Base-by-base conservation (phyloP, 2,888 invertebrate genomes). In the Platycheirus albimanus region DNA sequence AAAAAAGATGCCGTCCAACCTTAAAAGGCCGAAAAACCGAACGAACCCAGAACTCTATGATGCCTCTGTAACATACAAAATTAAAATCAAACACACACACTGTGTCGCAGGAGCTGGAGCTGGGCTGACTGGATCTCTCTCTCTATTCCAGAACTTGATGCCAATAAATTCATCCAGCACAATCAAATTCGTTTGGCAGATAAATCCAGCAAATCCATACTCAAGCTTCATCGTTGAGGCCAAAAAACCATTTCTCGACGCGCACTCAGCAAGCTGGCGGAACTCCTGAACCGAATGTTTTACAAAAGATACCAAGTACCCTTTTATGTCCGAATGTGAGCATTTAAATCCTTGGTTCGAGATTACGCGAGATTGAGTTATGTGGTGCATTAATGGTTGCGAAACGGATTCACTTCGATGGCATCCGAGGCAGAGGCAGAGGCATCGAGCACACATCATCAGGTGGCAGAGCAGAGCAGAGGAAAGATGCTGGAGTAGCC, bases 81-180 rank as follows among this genome's bases (percentile, higher is more conserved):
- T 30, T 17, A 3, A 20, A 33, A 36, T 20, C 45, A 45, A 45
- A 45, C 11, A 52, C 33, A 52, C 11, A 56, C n/a, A 56, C 41
- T 19, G 10, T 45, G 15, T 66, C 58, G 49, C 13, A n/a, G n/a
- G n/a, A n/a, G n/a, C n/a, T n/a, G n/a, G n/a, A n/a, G n/a, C n/a
- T n/a, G n/a, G n/a, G n/a, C n/a, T n/a, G n/a, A n/a, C n/a, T n/a
- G n/a, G n/a, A n/a, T 74, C 28, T 36, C 45, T 47, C 56, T 28
- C 66, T 28, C 71, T 47, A 67, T 83, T 77, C 20, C 15, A 67
- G 72, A 87, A 88, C 86, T 86, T 87, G 89, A 89, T 87, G 89
- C 86, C 89, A 87, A 89, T 90, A 90, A 90, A 90, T 90, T 89
- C 84, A 61, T 84, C 84, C 69, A 41, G 66, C 74, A 66, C 84